A percentile compares a stretch with the other conserved stretches of the same genome.
Evolutionary conservation across 1,140 invertebrate genomes (phyloP).

Genomic region (Cotesia vestalis): DNA sequence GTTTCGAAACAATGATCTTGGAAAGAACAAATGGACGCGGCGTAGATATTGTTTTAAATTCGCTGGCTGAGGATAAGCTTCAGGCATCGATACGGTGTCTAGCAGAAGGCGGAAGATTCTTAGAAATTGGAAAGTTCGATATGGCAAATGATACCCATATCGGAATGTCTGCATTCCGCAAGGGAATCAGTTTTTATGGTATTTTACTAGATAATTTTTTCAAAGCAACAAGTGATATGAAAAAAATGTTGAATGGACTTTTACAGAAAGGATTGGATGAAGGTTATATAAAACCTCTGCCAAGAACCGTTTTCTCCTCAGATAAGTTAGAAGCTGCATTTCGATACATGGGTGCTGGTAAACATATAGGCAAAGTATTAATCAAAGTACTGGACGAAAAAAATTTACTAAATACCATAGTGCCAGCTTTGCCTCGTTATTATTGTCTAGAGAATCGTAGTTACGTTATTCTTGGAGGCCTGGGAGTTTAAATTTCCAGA

Average conservation of each 20-base stretch:
- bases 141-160: slow-evolving; percentile 72
- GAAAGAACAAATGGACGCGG: slow-evolving; percentile 71
- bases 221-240: slow-evolving; percentile 50
- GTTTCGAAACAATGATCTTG: slow-evolving; percentile 77
- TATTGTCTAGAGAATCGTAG: slow-evolving; percentile 62
- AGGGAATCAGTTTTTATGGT: slow-evolving; percentile 83
- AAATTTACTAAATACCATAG: slow-evolving; percentile 41
- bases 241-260: slow-evolving; percentile 50
- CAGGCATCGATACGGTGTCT: slow-evolving; percentile 83
- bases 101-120: slow-evolving; percentile 72
- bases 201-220: slow-evolving; percentile 76
- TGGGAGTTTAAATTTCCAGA: slow-evolving; percentile 75
- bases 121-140: slow-evolving; percentile 84
- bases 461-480: slow-evolving; percentile 72
- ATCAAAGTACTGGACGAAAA: slow-evolving; percentile 69
- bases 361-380: slow-evolving; percentile 80
- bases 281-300: slow-evolving; percentile 65
- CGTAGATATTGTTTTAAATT: slow-evolving; percentile 83
- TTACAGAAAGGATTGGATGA: slow-evolving; percentile 67
- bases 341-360: slow-evolving; percentile 75
- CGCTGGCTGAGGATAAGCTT: slow-evolving; percentile 80
- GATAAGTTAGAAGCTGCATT: slow-evolving; percentile 66
- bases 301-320: slow-evolving; percentile 58
- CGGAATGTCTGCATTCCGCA: slow-evolving; percentile 80
- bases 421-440: slow-evolving; percentile 66